These are phyloP conservation scores for Silurus asotus DNA, from an alignment of 2,113 vertebrate genomes.

Conservation along the genomic window DNA sequence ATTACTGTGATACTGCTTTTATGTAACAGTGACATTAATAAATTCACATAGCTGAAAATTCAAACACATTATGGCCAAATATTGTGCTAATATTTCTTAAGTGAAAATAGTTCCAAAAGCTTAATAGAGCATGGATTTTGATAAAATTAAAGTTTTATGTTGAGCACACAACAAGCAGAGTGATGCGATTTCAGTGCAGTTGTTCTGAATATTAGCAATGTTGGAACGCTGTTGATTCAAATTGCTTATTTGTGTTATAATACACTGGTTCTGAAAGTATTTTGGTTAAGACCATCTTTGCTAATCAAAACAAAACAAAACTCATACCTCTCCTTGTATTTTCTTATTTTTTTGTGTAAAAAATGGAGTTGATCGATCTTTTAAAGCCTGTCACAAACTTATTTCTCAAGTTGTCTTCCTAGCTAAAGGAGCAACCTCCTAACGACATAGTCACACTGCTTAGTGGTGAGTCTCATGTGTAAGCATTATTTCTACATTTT, in stretches of 20 bases:
- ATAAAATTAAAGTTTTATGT: not conserved
- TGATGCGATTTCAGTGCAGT: not conserved
- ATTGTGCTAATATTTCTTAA: not conserved
- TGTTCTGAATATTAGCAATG: not conserved
- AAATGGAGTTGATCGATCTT: not conserved
- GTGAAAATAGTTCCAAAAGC: not conserved
- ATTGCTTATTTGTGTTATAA: too few relatives aligned
- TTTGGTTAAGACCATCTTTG: not conserved
- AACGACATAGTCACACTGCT: not conserved
- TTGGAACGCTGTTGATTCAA: not conserved
- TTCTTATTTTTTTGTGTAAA: not conserved
- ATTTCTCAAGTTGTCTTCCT: not conserved
- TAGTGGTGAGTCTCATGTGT: not conserved
- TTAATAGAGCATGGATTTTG: not conserved
- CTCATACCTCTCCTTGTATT: not conserved
- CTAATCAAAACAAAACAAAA: not conserved
- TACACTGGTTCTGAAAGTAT: not conserved
- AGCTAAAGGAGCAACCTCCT: not conserved
- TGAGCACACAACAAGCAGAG: not conserved
- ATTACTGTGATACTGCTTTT: not conserved
- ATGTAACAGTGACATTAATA: not conserved
- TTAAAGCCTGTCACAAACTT: not conserved
- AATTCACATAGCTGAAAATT: not conserved
- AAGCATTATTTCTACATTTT: not conserved
- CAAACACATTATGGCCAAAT: not conserved